Evolutionary conservation across 2,888 invertebrate species (phyloP), one percentile per base, ranked within the genome.

Genomic region (Amblyjoppa proteus): DNA sequence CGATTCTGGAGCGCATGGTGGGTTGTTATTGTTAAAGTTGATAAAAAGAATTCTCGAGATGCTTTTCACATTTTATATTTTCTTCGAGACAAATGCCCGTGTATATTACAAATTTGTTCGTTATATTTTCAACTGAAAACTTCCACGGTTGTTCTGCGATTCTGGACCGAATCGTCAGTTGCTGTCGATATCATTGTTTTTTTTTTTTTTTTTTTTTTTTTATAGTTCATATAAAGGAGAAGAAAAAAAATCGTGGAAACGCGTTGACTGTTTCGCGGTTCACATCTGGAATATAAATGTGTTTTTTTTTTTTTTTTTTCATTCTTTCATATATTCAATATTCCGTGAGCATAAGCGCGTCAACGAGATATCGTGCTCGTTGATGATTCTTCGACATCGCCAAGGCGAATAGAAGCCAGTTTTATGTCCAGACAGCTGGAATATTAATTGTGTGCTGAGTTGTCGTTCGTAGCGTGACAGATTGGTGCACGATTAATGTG

Each of bases 361-460:
- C 20, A 13, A n/a, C 64, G 74, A 49, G n/a, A 79, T 61, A 77
- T 77, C 70, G 75, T 76, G 70, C n/a, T n/a, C 9, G 34, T 61
- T 25, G 58, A 81, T 34, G 68, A 69, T 66, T 49, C 34, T n/a
- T 56, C 66, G 77, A 68, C 58, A n/a, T 41, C 11, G 34, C 13
- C 20, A 16, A 53, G 53, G 13, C 25, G 41, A 41, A 41, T 41
- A 3, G 34, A 45, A 70, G 58, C n/a, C 25, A 25, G 31, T 53
- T 49, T 16, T 61, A 61, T 64, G n/a, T 41, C 25, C 66, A 31
- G 64, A 75, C 74, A 70, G 79, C 64, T 75, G 83, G 83, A 79
- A 79, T 79, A 79, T 75, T 79, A 83, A 83, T 83, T 74, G 70
- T 53, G 34, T 34, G 53, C 64, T 74, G 53, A 53, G 51, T 74